Percentiles rank a stretch among this genome's conserved stretches.
Conservation (phyloP, 2,888 invertebrate genomes). For the Agriotes lineatus region DNA sequence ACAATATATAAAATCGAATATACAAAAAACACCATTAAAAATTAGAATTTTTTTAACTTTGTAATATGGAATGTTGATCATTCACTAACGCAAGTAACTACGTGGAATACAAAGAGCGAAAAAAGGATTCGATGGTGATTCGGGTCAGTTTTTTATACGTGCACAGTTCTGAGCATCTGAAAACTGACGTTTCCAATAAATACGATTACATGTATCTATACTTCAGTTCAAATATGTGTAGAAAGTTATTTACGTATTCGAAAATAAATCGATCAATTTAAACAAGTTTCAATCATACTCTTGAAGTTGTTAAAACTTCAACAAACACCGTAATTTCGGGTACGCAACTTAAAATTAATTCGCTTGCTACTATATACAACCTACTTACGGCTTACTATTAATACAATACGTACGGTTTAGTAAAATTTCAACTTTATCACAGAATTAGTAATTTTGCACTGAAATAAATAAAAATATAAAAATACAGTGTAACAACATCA, state of each 20-base stretch:
- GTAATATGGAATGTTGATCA: slow-evolving; percentile 37
- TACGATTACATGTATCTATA: not conserved
- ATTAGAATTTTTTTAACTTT: slow-evolving; percentile 13
- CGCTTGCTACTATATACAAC: slow-evolving; percentile 4
- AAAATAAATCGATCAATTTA: no score
- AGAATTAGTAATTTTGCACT: slow-evolving; percentile 39
- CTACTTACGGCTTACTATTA: not conserved
- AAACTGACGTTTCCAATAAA: not conserved
- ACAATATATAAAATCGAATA: slow-evolving; percentile 12
- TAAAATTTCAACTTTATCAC: slow-evolving; percentile 32
- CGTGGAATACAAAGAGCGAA: slow-evolving; percentile 8
- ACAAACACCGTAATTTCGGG: slow-evolving; percentile 5
- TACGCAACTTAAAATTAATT: slow-evolving; percentile 1
- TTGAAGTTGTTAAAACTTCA: not conserved
- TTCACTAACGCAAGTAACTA: slow-evolving; percentile 12
- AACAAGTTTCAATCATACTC: not conserved
- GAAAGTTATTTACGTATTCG: no score
- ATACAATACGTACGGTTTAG: slow-evolving; percentile 13
- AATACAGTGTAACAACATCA: not conserved
- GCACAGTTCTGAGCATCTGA: no score
- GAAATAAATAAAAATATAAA: slow-evolving; percentile 28
- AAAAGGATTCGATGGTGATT: not conserved
- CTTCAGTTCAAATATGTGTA: no score
- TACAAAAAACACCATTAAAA: slow-evolving; percentile 9
- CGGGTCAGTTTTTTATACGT: no score